Evolutionary conservation across 2,113 vertebrate genomes (phyloP), one percentile per base, ranked within the genome.

Genomic region (Festucalex cinctus): DNA sequence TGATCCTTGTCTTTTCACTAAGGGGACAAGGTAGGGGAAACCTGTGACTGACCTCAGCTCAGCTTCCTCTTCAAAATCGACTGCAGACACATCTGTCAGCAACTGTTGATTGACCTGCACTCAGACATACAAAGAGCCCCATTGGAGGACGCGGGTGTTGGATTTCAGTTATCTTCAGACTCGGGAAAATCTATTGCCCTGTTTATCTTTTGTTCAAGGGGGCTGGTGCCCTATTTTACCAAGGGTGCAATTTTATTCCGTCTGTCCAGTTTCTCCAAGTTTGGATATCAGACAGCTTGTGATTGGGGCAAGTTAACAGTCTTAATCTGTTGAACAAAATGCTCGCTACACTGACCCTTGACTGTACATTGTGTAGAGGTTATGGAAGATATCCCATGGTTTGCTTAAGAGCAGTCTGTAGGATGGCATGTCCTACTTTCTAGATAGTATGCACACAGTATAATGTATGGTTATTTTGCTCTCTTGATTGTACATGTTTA

Each of bases 71-170:
- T 75, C 78, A 85, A 86, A 88, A 87, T 88, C 79, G 76, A 79
- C 86, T 80, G 81, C 84, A 88, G 86, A 88, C 87, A 80, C 81
- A 87, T 92, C 91, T 91, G 89, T 92, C 91, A 91, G 87, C 89
- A 35, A 77, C 63, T 79, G 83, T 68, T 85, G 90, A 92, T 90
- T 89, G 90, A 89, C 75, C 83, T 78, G 69, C 90, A 89, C 91
- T 88, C 83, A 88, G 83, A 77, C 80, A 51, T 85, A 91, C 86
- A 88, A 90, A 92, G 89, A 80, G 83, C 75, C 83, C 85, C 82
- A 74, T 77, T 83, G 83, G 86, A 89, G 80, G 81, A 84, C 75
- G 46, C 66, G 39, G 83, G 91, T 91, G 86, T 93, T 88, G 74
- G 72, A 85, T 93, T 93, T 88, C 91, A 89, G 82, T 88, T 90